Percentiles rank a stretch among this genome's conserved stretches.
Conservation (phyloP, 1,140 invertebrate species). For the Drosophila sulfurigaster region DNA sequence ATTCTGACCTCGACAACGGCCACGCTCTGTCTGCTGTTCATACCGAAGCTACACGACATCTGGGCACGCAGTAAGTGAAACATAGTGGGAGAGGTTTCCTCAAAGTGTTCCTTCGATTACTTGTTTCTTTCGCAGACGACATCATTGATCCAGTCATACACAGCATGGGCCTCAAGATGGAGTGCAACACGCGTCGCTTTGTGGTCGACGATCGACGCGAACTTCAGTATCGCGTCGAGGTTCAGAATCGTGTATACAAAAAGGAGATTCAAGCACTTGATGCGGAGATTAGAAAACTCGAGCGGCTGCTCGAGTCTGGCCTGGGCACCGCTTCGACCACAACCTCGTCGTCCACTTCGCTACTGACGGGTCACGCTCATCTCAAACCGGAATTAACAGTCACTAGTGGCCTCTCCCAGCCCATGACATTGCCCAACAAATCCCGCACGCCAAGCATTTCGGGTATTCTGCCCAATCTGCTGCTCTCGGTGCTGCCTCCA, state of each 20-base stretch:
- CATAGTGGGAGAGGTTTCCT: neutral
- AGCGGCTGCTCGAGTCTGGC: constrained; percentile 88
- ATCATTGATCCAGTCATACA: constrained; percentile 93
- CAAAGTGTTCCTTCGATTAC: neutral
- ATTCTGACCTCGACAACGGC: constrained; percentile 94
- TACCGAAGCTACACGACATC: constrained; percentile 92
- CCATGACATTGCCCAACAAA: constrained; percentile 43
- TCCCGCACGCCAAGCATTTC: constrained; percentile 88
- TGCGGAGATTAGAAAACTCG: constrained; percentile 91
- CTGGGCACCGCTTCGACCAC: constrained; percentile 86
- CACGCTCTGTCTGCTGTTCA: constrained; percentile 93
- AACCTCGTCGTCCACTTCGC: constrained; percentile 86
- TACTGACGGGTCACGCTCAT: constrained; percentile 85
- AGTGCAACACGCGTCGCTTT: constrained; percentile 93
- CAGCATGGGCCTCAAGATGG: constrained; percentile 94
- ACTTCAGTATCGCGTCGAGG: constrained; percentile 93
- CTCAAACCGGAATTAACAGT: constrained; percentile 85
- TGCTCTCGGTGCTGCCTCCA: constrained; percentile 90
- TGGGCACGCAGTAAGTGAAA: constrained; percentile 86
- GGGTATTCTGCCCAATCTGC: constrained; percentile 89
- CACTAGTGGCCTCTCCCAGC: constrained; percentile 54
- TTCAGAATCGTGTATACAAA: constrained; percentile 95
- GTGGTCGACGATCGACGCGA: constrained; percentile 91
- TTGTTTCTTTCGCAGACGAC: constrained; percentile 85
- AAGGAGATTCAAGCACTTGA: constrained; percentile 93